These are phyloP conservation scores for Alsophila aescularia DNA, from an alignment of 2,888 invertebrate species.

Conservation along the genomic window DNA sequence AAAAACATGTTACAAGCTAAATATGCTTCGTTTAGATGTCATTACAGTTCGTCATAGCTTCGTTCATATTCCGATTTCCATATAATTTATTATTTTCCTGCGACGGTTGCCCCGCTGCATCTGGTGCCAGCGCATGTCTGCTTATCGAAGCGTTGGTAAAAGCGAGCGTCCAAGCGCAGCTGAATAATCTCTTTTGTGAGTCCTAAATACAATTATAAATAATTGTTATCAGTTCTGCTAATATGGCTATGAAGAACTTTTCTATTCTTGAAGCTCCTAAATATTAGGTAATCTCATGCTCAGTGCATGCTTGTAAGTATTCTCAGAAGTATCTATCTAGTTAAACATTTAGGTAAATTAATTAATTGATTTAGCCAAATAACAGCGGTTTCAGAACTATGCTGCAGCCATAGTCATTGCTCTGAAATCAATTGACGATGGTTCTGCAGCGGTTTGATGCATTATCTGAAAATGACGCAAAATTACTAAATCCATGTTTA, in stretches of 20 bases:
- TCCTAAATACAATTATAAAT: constrained; percentile 22
- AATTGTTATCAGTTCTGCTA: constrained; percentile 12
- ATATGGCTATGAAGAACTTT: constrained; percentile 1
- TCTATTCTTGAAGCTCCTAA: too few species aligned
- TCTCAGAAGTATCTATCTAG: too few species aligned
- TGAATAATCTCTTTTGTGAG: constrained; percentile 61
- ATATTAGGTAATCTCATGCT: too few species aligned
- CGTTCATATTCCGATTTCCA: not conserved
- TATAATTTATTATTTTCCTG: not conserved
- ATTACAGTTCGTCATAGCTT: too few species aligned
- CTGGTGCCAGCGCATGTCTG: constrained; percentile 59
- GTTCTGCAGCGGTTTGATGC: too few species aligned
- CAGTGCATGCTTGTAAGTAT: too few species aligned
- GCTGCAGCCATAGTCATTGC: too few species aligned
- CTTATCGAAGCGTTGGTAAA: constrained; percentile 72
- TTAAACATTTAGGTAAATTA: too few species aligned
- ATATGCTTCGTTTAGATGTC: too few species aligned
- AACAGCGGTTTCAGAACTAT: too few species aligned
- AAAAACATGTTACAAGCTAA: too few species aligned
- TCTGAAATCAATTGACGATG: not conserved
- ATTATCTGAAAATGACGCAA: not conserved
- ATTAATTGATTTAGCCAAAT: too few species aligned
- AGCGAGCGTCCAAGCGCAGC: constrained; percentile 72
- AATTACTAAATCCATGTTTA: not conserved
- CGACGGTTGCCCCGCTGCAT: not conserved